Evolutionary conservation across 2,797 vertebrate genomes (phyloP).

Genomic region (Holocentrus rufus): DNA sequence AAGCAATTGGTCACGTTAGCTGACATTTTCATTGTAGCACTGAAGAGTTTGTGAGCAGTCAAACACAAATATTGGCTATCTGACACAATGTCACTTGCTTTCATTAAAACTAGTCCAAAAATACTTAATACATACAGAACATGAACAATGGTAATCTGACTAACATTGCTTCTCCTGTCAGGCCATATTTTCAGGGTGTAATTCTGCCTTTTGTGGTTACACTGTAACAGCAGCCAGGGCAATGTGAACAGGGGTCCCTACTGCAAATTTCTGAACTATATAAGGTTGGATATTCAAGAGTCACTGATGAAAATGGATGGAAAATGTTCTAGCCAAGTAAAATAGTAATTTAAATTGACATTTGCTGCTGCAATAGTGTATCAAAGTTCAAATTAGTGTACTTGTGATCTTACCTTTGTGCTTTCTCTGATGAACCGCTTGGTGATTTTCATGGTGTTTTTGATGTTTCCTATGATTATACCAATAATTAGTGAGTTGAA

Average conservation of each 20-base stretch:
- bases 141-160: too few species aligned
- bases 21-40: too few species aligned
- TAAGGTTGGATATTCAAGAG: neutral
- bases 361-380: neutral
- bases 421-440: conserved; percentile 69
- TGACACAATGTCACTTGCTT: too few species aligned
- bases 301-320: neutral
- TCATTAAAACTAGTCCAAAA: too few species aligned
- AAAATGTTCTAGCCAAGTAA: neutral
- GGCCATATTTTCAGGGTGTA: too few species aligned
- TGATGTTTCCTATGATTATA: conserved; percentile 69
- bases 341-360: neutral
- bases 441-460: conserved; percentile 72
- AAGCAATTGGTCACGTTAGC: too few species aligned
- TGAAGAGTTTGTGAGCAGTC: too few species aligned
- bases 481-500: neutral
- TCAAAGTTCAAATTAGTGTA: neutral
- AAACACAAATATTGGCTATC: too few species aligned
- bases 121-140: too few species aligned
- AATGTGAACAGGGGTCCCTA: neutral
- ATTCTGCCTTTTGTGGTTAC: too few species aligned
- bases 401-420: conserved; percentile 70
- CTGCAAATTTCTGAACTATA: neutral
- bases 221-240: neutral
- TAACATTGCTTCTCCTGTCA: too few species aligned